Conservation (phyloP, 2,888 invertebrate genomes). For the Campoplex nolae region DNA sequence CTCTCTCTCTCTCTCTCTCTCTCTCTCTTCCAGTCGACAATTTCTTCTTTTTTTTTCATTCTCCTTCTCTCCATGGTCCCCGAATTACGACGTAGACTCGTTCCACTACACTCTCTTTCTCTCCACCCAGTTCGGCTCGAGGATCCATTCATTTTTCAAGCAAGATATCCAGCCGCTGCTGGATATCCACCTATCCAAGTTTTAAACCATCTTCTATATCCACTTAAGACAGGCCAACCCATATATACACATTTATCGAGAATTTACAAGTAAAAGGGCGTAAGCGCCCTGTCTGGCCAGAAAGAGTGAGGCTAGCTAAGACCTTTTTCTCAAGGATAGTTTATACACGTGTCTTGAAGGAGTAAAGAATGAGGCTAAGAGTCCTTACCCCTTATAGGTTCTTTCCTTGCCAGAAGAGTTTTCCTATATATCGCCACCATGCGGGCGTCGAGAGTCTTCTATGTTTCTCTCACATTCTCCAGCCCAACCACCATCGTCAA, state of each 20-base stretch:
- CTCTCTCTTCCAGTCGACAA: slow-evolving; percentile 63
- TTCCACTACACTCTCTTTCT: slow-evolving; percentile 23
- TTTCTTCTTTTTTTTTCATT: slow-evolving; percentile 36
- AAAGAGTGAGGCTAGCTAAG: neutral
- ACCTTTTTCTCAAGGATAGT: slow-evolving; percentile 15
- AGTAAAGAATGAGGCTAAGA: neutral
- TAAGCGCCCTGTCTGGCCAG: neutral
- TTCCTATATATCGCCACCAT: slow-evolving; percentile 13
- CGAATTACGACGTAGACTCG: slow-evolving; percentile 57
- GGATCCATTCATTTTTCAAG: slow-evolving; percentile 81
- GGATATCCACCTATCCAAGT: slow-evolving; percentile 78
- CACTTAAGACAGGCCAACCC: slow-evolving; percentile 61
- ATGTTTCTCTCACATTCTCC: neutral
- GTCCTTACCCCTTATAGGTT: slow-evolving; percentile 7
- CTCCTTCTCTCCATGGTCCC: slow-evolving; percentile 54
- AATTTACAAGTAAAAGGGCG: slow-evolving; percentile 11
- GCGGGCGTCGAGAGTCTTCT: slow-evolving; percentile 17
- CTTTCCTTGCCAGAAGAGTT: slow-evolving; percentile 20
- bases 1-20: slow-evolving; percentile 71
- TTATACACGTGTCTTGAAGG: slow-evolving; percentile 1
- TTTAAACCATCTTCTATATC: slow-evolving; percentile 77
- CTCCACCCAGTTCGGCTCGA: slow-evolving; percentile 65
- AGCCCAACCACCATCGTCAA: slow-evolving; percentile 19
- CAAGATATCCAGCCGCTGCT: slow-evolving; percentile 76
- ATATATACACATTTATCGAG: neutral